A percentile compares a stretch with the other conserved stretches of the same genome.
These are phyloP conservation scores for Thecocarcelia acutangulata DNA, from an alignment of 2,888 invertebrate species.

Conservation along the genomic window DNA sequence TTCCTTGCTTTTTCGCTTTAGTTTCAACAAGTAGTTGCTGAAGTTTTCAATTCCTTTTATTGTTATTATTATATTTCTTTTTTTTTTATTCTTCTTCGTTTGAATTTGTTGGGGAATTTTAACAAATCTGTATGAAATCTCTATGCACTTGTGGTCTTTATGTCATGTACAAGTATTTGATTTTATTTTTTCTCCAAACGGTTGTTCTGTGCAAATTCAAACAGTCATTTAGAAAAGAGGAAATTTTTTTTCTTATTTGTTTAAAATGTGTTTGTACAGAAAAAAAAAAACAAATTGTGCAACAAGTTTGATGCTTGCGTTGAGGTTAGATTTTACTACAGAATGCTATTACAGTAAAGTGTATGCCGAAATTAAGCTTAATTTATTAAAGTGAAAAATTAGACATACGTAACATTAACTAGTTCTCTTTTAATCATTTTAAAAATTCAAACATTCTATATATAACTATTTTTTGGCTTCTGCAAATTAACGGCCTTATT, in stretches of 20 bases:
- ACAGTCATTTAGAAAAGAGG: constrained; percentile 35
- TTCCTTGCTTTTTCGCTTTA: constrained; percentile 44
- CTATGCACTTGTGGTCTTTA: constrained; percentile 66
- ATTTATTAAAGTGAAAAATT: too few relatives aligned
- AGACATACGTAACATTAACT: too few relatives aligned
- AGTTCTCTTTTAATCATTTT: too few relatives aligned
- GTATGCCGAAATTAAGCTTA: too few relatives aligned
- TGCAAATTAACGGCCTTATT: too few relatives aligned
- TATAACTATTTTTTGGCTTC: too few relatives aligned
- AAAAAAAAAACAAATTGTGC: neutral
- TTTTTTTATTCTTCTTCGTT: too few relatives aligned
- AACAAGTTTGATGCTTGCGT: too few relatives aligned
- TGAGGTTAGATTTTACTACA: too few relatives aligned
- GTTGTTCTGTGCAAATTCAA: constrained; percentile 60
- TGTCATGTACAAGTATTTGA: constrained; percentile 66
- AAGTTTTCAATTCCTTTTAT: constrained; percentile 40
- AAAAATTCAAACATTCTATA: too few relatives aligned
- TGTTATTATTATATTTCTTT: neutral
- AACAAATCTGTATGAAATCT: constrained; percentile 65
- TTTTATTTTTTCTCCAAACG: constrained; percentile 2
- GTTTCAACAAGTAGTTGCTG: constrained; percentile 68
- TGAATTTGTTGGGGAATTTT: constrained; percentile 44
- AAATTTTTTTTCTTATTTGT: constrained; percentile 6
- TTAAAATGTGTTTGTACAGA: constrained; percentile 7
- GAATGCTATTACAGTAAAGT: too few relatives aligned